Conservation (phyloP, 2,888 invertebrate genomes). For the Conistra vaccinii region DNA sequence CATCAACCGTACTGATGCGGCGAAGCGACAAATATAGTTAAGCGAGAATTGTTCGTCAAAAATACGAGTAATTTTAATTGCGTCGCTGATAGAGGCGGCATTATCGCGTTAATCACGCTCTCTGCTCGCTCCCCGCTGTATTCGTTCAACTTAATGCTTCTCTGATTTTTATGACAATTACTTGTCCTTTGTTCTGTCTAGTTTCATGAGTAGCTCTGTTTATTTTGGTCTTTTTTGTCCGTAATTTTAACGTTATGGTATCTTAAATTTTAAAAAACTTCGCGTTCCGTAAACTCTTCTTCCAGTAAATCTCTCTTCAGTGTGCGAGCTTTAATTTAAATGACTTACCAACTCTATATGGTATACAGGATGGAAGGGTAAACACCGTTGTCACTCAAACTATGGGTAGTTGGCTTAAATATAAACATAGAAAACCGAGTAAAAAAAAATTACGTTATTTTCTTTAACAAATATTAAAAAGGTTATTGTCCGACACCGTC, state of each 20-base stretch:
- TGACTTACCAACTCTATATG: background rate
- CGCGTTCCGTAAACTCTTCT: background rate
- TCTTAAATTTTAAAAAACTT: too few relatives aligned
- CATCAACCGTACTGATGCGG: constrained; percentile 60
- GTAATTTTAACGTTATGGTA: background rate
- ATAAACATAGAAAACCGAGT: too few relatives aligned
- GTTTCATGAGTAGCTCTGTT: constrained; percentile 39
- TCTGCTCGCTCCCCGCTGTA: constrained; percentile 61
- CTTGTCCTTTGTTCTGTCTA: constrained; percentile 57
- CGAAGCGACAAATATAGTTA: constrained; percentile 78
- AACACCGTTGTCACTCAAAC: too few relatives aligned
- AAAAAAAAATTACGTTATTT: too few relatives aligned
- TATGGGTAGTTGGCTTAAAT: too few relatives aligned
- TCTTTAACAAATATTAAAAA: too few relatives aligned
- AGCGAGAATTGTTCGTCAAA: constrained; percentile 77
- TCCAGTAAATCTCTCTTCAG: background rate
- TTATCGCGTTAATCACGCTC: constrained; percentile 79
- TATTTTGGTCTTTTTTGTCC: constrained; percentile 26
- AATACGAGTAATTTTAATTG: constrained; percentile 86
- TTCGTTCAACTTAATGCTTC: constrained; percentile 62
- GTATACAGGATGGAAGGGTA: too few relatives aligned
- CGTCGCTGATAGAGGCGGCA: constrained; percentile 72
- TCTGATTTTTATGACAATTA: constrained; percentile 71
- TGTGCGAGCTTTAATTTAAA: background rate
- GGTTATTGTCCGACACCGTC: too few relatives aligned